Conservation (phyloP, 2,113 vertebrate species). For the Drymodes brunneopygia region DNA sequence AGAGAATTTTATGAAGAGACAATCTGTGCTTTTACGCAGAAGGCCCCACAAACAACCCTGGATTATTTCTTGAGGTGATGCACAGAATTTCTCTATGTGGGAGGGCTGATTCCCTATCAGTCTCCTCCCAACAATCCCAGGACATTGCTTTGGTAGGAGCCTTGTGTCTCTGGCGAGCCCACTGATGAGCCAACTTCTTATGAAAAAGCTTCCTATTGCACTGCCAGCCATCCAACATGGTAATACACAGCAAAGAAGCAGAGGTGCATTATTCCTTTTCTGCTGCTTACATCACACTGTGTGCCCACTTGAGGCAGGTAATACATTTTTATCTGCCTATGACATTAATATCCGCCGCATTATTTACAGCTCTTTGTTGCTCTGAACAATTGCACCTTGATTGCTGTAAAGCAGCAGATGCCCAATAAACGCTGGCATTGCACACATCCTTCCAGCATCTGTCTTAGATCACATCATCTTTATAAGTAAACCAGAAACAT, state of each 20-base stretch:
- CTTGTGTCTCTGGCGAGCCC: background rate
- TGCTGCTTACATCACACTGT: background rate
- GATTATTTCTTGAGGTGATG: background rate
- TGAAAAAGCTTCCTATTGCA: background rate
- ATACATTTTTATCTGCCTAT: background rate
- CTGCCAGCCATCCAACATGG: background rate
- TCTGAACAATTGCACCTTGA: constrained; percentile 12
- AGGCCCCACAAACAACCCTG: background rate
- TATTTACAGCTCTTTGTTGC: constrained; percentile 17
- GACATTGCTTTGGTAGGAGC: background rate
- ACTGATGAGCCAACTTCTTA: background rate
- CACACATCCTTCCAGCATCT: background rate
- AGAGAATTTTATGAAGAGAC: background rate
- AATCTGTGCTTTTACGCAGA: background rate
- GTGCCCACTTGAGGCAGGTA: background rate
- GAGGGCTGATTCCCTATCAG: background rate
- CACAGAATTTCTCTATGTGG: background rate
- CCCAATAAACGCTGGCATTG: background rate
- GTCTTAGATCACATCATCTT: background rate
- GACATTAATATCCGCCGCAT: background rate
- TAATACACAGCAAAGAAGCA: background rate
- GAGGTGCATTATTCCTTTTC: background rate
- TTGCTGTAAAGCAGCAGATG: constrained; percentile 17
- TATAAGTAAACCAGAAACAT: background rate
- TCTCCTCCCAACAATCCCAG: background rate